Base-by-base conservation (phyloP, 2,888 invertebrate species). In the Melanostoma mellinum region DNA sequence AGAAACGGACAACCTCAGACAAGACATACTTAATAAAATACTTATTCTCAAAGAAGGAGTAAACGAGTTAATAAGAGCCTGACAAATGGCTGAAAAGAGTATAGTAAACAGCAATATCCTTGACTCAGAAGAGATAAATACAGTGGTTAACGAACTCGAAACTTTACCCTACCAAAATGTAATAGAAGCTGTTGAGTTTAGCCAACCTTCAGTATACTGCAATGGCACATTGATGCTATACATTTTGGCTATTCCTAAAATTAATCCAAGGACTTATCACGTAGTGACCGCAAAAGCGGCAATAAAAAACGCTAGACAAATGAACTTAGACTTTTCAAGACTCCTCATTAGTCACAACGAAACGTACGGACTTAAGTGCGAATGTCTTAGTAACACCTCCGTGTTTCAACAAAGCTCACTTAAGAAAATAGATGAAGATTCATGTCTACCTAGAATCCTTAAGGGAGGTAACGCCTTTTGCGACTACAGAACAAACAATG, bases 381-480 rank as follows among this genome's bases (percentile, higher is more conserved):
- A 58, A 9, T 42, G 58, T 33, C 58, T 60, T 44, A 60, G n/a
- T n/a, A 44, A 42, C n/a, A n/a, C n/a, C n/a, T n/a, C n/a, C n/a
- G n/a, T 42, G 46, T 72, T 60, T 8, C 20, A 53, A 20, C 60
- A 61, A 9, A 38, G 2, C 3, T 6, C 9, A 10, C 52, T 61
- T 30, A 38, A 56, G 9, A 33, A 55, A 8, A n/a, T 72, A 3
- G 30, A 35, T 4, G 71, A 72, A 48, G 46, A 63, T 6, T 61
- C 71, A 6, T 72, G 60, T n/a, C 1, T 72, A 38, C 42, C 72
- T 6, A 72, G 53, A 32, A 36, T 72, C 4, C 55, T 65, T 8
- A 65, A 73, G n/a, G 53, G 61, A 4, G 72, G 72, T 8, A 72
- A 53, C 42, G 61, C 72, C 3, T 5, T 40, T n/a, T 72, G 71